Evolutionary conservation across 2,888 invertebrate species (phyloP).

Genomic region (Poecilus cupreus): DNA sequence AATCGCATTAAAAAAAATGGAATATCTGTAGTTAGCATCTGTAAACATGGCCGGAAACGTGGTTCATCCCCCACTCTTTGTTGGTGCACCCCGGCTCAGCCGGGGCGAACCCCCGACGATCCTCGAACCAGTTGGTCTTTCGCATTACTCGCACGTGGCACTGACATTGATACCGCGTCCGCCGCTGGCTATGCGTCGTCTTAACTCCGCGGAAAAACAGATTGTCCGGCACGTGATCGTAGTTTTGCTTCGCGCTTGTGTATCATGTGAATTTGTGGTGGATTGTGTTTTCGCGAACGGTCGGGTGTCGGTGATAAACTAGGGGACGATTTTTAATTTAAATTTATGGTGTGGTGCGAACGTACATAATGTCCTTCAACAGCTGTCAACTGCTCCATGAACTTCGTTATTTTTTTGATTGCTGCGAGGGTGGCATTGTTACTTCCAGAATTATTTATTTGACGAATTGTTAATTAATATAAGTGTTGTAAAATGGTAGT

Average conservation of each 20-base stretch:
- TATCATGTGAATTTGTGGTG: slow-evolving; percentile 40
- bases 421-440: background rate
- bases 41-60: slow-evolving; percentile 51
- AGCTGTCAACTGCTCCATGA: slow-evolving; percentile 27
- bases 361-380: slow-evolving; percentile 35
- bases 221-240: slow-evolving; percentile 20
- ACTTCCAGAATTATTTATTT: background rate
- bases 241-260: background rate
- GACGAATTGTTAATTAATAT: background rate
- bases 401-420: slow-evolving; percentile 18
- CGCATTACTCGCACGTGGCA: slow-evolving; percentile 48
- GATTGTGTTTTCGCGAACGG: background rate
- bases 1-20: slow-evolving; percentile 58
- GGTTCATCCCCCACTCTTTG: slow-evolving; percentile 45
- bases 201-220: slow-evolving; percentile 38
- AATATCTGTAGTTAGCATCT: slow-evolving; percentile 54
- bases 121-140: slow-evolving; percentile 42
- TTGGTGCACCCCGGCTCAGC: slow-evolving; percentile 14
- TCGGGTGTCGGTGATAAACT: slow-evolving; percentile 21
- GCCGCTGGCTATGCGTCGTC: slow-evolving; percentile 8
- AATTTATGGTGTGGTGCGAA: slow-evolving; percentile 37
- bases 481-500: background rate
- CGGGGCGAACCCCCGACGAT: background rate
- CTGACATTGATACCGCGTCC: slow-evolving; percentile 51
- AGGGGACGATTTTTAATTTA: slow-evolving; percentile 44